A percentile compares a stretch with the other conserved stretches of the same genome.
These are phyloP conservation scores for Microplitis deprimator DNA, from an alignment of 2,888 invertebrate species.

Conservation along the genomic window DNA sequence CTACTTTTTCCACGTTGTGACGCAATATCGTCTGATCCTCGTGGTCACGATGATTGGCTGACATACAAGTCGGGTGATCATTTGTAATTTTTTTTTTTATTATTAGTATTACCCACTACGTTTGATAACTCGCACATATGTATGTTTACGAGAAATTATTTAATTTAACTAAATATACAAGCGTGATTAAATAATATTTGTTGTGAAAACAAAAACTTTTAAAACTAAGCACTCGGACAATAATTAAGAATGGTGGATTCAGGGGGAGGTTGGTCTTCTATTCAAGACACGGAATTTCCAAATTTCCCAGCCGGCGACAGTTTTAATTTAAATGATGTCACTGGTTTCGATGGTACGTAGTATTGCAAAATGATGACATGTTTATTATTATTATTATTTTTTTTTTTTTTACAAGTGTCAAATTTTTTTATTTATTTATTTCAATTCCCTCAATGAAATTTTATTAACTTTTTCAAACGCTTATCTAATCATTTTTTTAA, in stretches of 20 bases:
- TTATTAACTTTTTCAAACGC: neutral
- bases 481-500: neutral
- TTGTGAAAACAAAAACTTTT: conserved; percentile 14
- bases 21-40: conserved; percentile 78
- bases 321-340: conserved; percentile 79
- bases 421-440: neutral
- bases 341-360: conserved; percentile 79
- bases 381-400: neutral
- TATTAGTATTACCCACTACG: conserved; percentile 47
- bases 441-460: neutral
- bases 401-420: neutral
- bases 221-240: conserved; percentile 20
- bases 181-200: conserved; percentile 27
- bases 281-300: conserved; percentile 67
- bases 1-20: conserved; percentile 59
- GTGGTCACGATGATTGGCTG: conserved; percentile 75
- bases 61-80: conserved; percentile 59
- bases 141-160: conserved; percentile 53
- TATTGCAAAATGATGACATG: neutral
- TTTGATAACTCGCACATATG: conserved; percentile 56
- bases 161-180: conserved; percentile 67
- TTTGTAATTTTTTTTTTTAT: conserved; percentile 59
- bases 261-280: conserved; percentile 60
- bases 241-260: conserved; percentile 65
- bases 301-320: conserved; percentile 73